Base-by-base conservation (phyloP, 1,140 invertebrate species). In the Drosophila bifasciata region DNA sequence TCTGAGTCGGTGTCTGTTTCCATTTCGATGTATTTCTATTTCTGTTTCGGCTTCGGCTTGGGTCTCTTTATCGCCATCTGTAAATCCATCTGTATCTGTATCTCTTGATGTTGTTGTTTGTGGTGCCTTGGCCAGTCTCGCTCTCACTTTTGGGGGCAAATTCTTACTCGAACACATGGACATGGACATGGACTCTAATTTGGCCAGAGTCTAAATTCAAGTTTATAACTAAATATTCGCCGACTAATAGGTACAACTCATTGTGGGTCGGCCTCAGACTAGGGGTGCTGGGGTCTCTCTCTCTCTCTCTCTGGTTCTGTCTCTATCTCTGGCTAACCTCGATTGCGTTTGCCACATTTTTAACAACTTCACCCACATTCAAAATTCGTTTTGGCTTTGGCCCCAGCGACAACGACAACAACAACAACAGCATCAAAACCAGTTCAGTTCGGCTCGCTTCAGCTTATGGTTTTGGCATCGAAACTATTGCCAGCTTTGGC, bases 361-460 rank as follows among this genome's bases (percentile, higher is more conserved):
- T 78, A 86, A 85, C 81, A 85, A 86, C 81, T 85, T 85, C 81
- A 85, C 81, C 81, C 81, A 85, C 81, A 85, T 85, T 85, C 81
- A 86, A 85, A 85, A 85, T 85, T 85, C 77, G 81, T 79, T 85
- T 85, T 85, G 83, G 81, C 81, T 83, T 83, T 78, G 64, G 74
- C 76, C 55, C 32, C 32, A 11, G 32, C 32, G 11, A 36, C 32
- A 36, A 36, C 32, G 3, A 4, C 28, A 28, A 28, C 28, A 9
- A 8, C 25, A 28, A 51, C 40, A 51, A 36, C 28, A 59, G 40
- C 23, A 23, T 36, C 16, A 60, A 68, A 85, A 80, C 77, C 80
- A 80, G 80, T 85, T 85, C 81, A 68, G 50, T 62, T 72, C 48
- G 59, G 56, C 59, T 79, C 21, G 46, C 21, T 41, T 61, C 16